Evolutionary conservation across 2,113 vertebrate genomes (phyloP).

Genomic region (Leptobrachium leishanense): DNA sequence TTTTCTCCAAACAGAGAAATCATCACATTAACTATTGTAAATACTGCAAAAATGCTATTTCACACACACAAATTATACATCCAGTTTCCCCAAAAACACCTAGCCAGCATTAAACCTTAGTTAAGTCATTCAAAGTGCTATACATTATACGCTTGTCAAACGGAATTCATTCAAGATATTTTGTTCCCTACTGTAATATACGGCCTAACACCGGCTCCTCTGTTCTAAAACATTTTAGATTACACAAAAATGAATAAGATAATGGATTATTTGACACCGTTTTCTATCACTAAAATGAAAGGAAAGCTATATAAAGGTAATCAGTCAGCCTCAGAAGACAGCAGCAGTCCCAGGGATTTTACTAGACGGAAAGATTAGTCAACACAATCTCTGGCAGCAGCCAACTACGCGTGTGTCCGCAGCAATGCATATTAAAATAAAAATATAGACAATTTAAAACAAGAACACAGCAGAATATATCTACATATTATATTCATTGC

Average conservation of each 20-base stretch:
- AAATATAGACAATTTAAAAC: neutral
- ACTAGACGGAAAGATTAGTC: neutral
- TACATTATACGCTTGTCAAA: neutral
- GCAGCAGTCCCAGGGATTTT: neutral
- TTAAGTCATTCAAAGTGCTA: neutral
- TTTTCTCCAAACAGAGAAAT: too few relatives aligned
- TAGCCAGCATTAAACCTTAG: too few relatives aligned
- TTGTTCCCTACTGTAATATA: neutral
- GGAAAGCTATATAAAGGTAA: neutral
- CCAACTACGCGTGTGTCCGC: neutral
- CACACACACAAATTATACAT: too few relatives aligned
- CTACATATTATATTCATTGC: neutral
- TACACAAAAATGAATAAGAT: neutral
- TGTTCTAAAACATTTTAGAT: neutral
- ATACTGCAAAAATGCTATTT: too few relatives aligned
- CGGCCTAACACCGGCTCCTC: neutral
- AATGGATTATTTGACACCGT: neutral
- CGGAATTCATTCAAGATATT: neutral
- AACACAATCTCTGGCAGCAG: neutral
- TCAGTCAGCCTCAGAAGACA: neutral
- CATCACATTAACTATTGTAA: too few relatives aligned
- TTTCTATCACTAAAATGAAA: conserved; percentile 4
- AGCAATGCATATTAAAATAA: neutral
- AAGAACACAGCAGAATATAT: neutral
- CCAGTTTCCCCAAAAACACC: too few relatives aligned